phyloP scores from a whole-genome alignment of 2,113 vertebrate genomes.

The Onychostoma macrolepis region DNA sequence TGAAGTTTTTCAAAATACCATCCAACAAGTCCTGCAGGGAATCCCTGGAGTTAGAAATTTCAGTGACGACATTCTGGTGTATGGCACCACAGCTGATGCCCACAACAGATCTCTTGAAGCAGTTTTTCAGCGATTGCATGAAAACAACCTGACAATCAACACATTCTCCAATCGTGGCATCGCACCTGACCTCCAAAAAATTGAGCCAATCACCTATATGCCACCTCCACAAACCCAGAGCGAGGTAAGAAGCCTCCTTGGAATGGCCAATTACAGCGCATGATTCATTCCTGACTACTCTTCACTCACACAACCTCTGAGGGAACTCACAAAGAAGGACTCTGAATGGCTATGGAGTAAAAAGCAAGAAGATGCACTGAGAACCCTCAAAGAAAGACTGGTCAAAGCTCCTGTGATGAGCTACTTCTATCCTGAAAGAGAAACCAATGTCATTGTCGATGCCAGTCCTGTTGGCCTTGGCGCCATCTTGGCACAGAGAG shows the following conservation, averaged over 20 bases:
- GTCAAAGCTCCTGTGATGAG: background rate
- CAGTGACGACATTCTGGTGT: background rate
- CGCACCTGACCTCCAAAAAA: background rate
- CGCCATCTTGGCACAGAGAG: background rate
- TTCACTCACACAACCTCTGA: background rate
- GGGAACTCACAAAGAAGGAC: constrained; percentile 1
- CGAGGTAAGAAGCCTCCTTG: background rate
- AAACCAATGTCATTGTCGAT: background rate
- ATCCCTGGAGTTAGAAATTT: background rate
- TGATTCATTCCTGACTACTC: background rate
- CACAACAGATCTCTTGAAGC: background rate
- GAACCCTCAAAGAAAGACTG: background rate
- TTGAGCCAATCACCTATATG: background rate
- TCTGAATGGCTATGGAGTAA: background rate
- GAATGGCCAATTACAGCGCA: background rate
- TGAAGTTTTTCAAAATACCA: constrained; percentile 9
- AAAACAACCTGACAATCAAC: background rate
- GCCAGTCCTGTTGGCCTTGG: background rate
- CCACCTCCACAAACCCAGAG: background rate
- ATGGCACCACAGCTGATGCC: background rate
- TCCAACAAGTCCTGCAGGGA: background rate
- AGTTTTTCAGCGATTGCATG: background rate
- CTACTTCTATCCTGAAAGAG: constrained; percentile 4
- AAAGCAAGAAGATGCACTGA: background rate
- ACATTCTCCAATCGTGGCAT: background rate